Evolutionary conservation across 2,797 vertebrate species (phyloP).

Genomic region (Bradypus variegatus): DNA sequence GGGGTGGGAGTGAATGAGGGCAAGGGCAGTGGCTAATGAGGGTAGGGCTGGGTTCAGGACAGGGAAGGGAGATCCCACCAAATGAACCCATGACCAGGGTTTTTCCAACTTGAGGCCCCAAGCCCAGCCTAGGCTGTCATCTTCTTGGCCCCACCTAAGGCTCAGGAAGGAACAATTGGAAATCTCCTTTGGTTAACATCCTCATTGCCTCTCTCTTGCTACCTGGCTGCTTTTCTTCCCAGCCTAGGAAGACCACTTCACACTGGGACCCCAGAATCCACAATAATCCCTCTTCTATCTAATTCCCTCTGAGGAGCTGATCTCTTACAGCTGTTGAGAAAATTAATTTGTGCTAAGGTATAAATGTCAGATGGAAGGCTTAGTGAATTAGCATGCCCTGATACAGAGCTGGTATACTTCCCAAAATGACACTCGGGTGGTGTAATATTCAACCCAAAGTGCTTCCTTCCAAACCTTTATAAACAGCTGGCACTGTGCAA

Average conservation of each 20-base stretch:
- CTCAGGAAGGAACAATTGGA: background rate
- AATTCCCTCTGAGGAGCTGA: background rate
- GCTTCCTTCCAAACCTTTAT: background rate
- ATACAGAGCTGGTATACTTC: background rate
- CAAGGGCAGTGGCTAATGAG: background rate
- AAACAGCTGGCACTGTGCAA: background rate
- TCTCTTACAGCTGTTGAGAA: background rate
- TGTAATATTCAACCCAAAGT: background rate
- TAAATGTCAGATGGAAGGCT: background rate
- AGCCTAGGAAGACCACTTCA: background rate
- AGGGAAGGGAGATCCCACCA: background rate
- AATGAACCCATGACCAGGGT: background rate
- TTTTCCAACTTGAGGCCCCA: background rate
- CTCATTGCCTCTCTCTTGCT: background rate
- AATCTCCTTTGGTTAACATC: background rate
- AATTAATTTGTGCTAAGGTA: background rate
- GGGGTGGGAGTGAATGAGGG: accelerated
- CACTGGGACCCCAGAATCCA: background rate
- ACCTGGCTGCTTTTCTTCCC: background rate
- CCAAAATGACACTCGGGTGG: background rate
- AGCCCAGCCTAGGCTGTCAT: background rate
- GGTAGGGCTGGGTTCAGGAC: background rate
- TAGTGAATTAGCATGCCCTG: background rate
- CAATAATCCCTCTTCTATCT: background rate
- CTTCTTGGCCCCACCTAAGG: background rate